Conservation (phyloP, 2,113 vertebrate species). For the Larimichthys crocea region DNA sequence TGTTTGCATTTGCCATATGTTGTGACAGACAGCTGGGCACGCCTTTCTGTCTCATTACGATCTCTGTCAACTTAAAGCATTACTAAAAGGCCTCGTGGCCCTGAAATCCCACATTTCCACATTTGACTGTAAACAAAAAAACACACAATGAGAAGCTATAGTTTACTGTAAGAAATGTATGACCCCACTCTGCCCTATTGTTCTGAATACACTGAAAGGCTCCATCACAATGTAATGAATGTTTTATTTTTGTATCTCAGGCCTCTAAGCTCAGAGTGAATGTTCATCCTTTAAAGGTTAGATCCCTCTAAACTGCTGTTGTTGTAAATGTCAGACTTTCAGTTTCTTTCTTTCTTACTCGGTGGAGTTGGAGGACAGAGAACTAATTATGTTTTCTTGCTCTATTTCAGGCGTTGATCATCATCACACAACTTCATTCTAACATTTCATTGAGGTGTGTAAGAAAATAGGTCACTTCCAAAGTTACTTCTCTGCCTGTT, state of each 20-base stretch:
- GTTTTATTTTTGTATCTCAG: conserved; percentile 54
- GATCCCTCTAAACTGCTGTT: conserved; percentile 64
- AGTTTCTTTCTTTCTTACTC: conserved; percentile 5
- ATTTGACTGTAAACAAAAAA: conserved; percentile 44
- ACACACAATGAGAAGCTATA: neutral
- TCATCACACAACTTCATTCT: conserved; percentile 46
- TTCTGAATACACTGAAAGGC: conserved; percentile 12
- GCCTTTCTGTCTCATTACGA: conserved; percentile 27
- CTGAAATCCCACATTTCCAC: conserved; percentile 17
- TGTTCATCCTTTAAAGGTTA: conserved; percentile 74
- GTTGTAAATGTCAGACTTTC: conserved; percentile 70
- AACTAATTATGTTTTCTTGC: neutral
- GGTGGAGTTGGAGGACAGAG: neutral
- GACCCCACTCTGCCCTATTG: neutral
- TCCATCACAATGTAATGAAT: conserved; percentile 35
- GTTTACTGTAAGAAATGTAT: neutral
- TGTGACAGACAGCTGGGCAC: conserved; percentile 42
- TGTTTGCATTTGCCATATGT: conserved; percentile 51
- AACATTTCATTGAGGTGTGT: conserved; percentile 59
- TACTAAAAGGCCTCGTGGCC: neutral
- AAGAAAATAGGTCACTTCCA: conserved; percentile 69
- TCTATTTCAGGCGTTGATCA: conserved; percentile 1
- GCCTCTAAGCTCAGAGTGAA: conserved; percentile 52
- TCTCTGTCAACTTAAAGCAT: conserved; percentile 39
- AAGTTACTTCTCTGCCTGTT: conserved; percentile 55